Conservation (phyloP, 2,113 vertebrate genomes). For the Osmerus mordax region DNA sequence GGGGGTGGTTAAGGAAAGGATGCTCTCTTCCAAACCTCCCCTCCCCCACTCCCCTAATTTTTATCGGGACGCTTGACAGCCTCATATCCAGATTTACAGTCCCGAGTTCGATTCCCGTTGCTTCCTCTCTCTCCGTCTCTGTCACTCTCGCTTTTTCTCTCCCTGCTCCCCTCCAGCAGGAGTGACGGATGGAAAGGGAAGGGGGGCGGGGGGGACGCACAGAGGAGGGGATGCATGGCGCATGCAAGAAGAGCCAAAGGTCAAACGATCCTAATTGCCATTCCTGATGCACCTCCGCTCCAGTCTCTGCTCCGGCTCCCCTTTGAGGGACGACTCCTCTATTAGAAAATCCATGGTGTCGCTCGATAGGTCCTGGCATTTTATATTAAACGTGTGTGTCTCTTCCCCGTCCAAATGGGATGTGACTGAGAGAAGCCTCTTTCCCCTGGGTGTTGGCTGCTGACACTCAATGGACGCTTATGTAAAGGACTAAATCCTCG, state of each 20-base stretch:
- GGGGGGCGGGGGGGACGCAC: neutral
- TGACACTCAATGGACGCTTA: slow-evolving; percentile 26
- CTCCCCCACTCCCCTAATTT: slow-evolving; percentile 12
- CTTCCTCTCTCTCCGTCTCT: neutral
- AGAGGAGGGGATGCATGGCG: slow-evolving; percentile 16
- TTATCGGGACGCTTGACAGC: slow-evolving; percentile 39
- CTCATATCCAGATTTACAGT: slow-evolving; percentile 35
- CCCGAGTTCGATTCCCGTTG: slow-evolving; percentile 6
- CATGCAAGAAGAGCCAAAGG: slow-evolving; percentile 57
- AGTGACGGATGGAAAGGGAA: neutral
- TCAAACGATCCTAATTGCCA: slow-evolving; percentile 41
- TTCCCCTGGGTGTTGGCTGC: slow-evolving; percentile 31
- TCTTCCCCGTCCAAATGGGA: slow-evolving; percentile 36
- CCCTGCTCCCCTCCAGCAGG: neutral
- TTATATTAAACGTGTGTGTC: slow-evolving; percentile 8
- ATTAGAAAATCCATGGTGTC: slow-evolving; percentile 10
- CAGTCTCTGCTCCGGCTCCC: neutral
- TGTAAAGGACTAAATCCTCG: slow-evolving; percentile 19
- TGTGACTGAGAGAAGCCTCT: slow-evolving; percentile 13
- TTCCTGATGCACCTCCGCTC: neutral
- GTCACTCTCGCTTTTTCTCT: neutral
- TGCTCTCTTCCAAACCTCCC: slow-evolving; percentile 30
- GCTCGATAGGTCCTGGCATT: slow-evolving; percentile 4
- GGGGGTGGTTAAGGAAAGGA: slow-evolving; percentile 18
- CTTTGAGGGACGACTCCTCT: neutral